Conservation (phyloP, 2,797 vertebrate genomes). For the Propithecus deckenii region DNA sequence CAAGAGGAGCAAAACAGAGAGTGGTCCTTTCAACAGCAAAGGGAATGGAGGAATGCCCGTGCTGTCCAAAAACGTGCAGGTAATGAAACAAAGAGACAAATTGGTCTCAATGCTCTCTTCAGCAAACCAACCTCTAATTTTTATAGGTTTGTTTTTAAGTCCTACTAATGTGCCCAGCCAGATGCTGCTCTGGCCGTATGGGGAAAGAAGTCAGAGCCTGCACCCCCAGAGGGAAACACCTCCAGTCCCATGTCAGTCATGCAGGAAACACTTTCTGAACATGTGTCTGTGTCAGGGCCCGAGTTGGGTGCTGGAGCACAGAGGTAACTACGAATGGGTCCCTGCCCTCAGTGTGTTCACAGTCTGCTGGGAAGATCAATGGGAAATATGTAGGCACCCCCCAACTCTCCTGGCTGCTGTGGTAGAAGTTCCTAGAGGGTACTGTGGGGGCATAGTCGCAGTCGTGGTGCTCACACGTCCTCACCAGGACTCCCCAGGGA, state of each 20-base stretch:
- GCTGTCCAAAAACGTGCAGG: conserved; percentile 85
- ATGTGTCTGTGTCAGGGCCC: accelerated
- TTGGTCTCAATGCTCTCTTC: accelerated
- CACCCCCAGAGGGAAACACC: accelerated
- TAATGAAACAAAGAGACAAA: conserved; percentile 53
- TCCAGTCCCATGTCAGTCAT: accelerated
- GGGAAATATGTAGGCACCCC: neutral
- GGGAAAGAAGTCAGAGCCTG: neutral
- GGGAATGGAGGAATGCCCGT: conserved; percentile 81
- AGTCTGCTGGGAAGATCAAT: neutral
- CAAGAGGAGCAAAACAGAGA: conserved; percentile 91
- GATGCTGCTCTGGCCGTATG: neutral
- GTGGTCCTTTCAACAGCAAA: conserved; percentile 92
- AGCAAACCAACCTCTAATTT: neutral
- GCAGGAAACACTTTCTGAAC: neutral
- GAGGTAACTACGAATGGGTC: neutral
- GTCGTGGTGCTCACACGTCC: neutral
- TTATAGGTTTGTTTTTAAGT: neutral
- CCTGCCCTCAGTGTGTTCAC: neutral
- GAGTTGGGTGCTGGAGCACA: neutral
- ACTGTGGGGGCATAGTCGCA: accelerated
- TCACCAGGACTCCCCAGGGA: neutral
- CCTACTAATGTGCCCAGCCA: neutral
- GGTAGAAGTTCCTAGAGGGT: neutral
- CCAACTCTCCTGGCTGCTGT: neutral